Evolutionary conservation across 2,888 invertebrate genomes (phyloP).

Genomic region (Metalampra italica): DNA sequence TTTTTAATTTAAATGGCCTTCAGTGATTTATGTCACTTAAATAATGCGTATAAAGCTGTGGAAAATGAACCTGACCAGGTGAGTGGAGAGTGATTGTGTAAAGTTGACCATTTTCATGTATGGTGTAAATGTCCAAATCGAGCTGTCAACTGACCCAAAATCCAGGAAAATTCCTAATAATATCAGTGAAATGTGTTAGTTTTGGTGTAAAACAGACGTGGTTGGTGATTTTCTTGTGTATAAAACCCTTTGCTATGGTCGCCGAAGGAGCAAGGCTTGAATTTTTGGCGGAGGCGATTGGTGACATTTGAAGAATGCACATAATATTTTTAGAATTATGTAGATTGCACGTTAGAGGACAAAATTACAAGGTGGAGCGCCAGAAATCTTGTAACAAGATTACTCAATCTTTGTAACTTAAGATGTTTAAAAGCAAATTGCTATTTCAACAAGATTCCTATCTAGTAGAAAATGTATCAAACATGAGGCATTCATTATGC

Average conservation of each 20-base stretch:
- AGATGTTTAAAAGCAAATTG: slow-evolving; percentile 14
- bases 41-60: slow-evolving; percentile 73
- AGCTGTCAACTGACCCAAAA: slow-evolving; percentile 73
- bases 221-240: neutral
- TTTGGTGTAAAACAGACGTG: slow-evolving; percentile 16
- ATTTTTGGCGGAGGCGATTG: slow-evolving; percentile 35
- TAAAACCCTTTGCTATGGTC: slow-evolving; percentile 16
- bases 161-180: slow-evolving; percentile 54
- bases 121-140: slow-evolving; percentile 64
- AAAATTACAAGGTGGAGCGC: slow-evolving; percentile 57
- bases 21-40: slow-evolving; percentile 77
- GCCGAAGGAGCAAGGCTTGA: slow-evolving; percentile 23
- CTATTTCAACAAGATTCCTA: slow-evolving; percentile 25
- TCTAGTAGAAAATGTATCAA: slow-evolving; percentile 26
- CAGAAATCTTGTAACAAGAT: slow-evolving; percentile 33
- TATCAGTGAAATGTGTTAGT: slow-evolving; percentile 39
- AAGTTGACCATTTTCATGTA: slow-evolving; percentile 56
- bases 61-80: slow-evolving; percentile 77
- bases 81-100: slow-evolving; percentile 47
- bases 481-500: slow-evolving; percentile 27
- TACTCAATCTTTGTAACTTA: slow-evolving; percentile 26
- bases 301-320: slow-evolving; percentile 68
- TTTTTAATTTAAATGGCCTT: slow-evolving; percentile 78
- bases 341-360: slow-evolving; percentile 68
- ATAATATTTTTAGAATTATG: slow-evolving; percentile 77